Base-by-base conservation (phyloP, 2,888 invertebrate species). In the Rhagonycha lutea region DNA sequence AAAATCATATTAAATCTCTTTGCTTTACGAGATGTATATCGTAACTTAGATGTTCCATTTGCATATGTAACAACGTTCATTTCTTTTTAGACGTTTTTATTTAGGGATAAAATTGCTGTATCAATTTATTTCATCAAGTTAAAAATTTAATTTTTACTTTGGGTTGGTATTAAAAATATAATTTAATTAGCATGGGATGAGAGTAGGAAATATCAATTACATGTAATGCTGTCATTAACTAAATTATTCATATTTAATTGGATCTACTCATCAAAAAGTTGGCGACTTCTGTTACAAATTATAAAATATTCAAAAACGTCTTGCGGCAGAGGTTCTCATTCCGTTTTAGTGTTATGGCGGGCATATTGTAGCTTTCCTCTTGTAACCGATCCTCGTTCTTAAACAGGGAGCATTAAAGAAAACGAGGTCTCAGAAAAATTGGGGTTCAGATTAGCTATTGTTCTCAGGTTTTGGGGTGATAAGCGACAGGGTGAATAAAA, bases 401-500 rank as follows among this genome's bases (percentile, higher is more conserved):
- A 84, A 83, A 83, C 79, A 79, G 79, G 77, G 80, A 70, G 79
- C 72, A 73, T 75, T 78, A 79, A 79, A 73, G 75, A 71, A 79
- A 77, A 81, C 78, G 75, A 75, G 78, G 73, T 70, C 75, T 76
- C 74, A 78, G 77, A 81, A 81, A 80, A 81, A 80, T 79, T 81
- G 78, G 81, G 81, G 82, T 83, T 82, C 82, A 85, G 86, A 86
- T 87, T 87, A 87, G 86, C 86, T 84, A 87, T 87, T 87, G 86
- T 87, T 87, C 85, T 85, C 82, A 77, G 85, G 83, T 84, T 82
- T 80, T 84, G 83, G 85, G 85, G 86, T 85, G 87, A 87, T 87
- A 87, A 87, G 86, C 85, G 85, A 81, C 84, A 84, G 88, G 88
- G 88, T 88, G 88, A 87, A 88, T 88, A 88, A 88, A 88, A 88